Evolutionary conservation across 2,888 invertebrate species (phyloP).

Genomic region (Polydrusus cervinus): DNA sequence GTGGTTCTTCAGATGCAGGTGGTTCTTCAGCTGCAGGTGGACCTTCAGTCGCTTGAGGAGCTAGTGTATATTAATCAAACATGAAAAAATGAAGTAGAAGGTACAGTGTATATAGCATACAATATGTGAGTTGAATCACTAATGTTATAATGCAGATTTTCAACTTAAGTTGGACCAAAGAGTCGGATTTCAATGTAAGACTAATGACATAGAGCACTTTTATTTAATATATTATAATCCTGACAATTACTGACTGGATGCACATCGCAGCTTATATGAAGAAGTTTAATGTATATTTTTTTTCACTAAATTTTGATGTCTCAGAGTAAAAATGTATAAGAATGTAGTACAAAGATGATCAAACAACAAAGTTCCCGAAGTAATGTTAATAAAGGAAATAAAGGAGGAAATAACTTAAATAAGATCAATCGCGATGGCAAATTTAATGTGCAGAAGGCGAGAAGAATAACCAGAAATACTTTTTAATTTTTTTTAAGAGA

Average conservation of each 20-base stretch:
- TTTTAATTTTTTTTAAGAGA: conserved; percentile 56
- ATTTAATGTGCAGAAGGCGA: neutral
- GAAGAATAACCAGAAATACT: conserved; percentile 48
- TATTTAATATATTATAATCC: too few species aligned
- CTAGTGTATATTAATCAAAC: too few species aligned
- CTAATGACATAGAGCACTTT: too few species aligned
- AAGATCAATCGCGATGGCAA: conserved; percentile 31
- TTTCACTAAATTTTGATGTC: neutral
- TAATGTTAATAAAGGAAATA: neutral
- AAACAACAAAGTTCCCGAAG: conserved; percentile 35
- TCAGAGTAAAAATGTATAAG: conserved; percentile 10
- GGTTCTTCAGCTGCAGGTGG: conserved; percentile 1
- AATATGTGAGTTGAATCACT: too few species aligned
- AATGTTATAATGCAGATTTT: too few species aligned
- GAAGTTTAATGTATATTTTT: conserved; percentile 29
- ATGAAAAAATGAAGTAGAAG: too few species aligned
- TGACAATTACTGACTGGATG: too few species aligned
- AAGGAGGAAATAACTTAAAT: neutral
- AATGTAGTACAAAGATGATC: conserved; percentile 30
- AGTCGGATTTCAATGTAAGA: too few species aligned
- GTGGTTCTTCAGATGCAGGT: conserved; percentile 9
- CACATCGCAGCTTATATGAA: too few species aligned
- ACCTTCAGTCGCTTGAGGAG: neutral
- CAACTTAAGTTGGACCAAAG: too few species aligned
- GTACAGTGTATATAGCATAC: too few species aligned